Percentiles rank a stretch among this genome's conserved stretches.
Conservation (phyloP, 2,113 vertebrate species). For the Sprattus sprattus region DNA sequence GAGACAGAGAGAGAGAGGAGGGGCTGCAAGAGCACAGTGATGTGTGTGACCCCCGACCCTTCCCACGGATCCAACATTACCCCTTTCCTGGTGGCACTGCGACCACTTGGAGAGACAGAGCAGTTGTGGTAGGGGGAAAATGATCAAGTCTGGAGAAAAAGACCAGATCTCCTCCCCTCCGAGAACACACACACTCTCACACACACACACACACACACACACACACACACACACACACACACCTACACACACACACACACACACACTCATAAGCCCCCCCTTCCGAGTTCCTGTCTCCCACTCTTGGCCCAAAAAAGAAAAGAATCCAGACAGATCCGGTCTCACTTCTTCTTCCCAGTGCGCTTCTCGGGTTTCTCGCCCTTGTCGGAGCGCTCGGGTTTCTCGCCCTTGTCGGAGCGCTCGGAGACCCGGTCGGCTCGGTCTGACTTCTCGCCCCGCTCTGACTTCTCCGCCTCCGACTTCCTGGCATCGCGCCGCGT, state of each 20-base stretch:
- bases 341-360: slow-evolving; percentile 82
- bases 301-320: not conserved
- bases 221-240: not conserved
- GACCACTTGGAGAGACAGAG: slow-evolving; percentile 28
- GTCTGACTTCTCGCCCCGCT: slow-evolving; percentile 68
- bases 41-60: not conserved
- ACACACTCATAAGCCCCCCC: not conserved
- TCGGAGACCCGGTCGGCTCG: slow-evolving; percentile 66
- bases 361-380: slow-evolving; percentile 74
- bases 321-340: not conserved
- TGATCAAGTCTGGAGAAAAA: not conserved
- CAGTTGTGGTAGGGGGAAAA: not conserved
- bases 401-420: slow-evolving; percentile 67
- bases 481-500: slow-evolving; percentile 82
- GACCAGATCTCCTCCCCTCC: not conserved
- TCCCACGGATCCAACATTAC: too few relatives aligned
- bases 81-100: not conserved
- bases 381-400: slow-evolving; percentile 68
- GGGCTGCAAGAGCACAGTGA: slow-evolving; percentile 4
- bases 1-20: slow-evolving; percentile 36
- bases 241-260: not conserved
- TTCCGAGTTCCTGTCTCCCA: not conserved
- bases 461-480: slow-evolving; percentile 67
- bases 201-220: not conserved
- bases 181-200: not conserved